Conservation (phyloP, 2,888 invertebrate genomes). For the Phyllotreta cruciferae region DNA sequence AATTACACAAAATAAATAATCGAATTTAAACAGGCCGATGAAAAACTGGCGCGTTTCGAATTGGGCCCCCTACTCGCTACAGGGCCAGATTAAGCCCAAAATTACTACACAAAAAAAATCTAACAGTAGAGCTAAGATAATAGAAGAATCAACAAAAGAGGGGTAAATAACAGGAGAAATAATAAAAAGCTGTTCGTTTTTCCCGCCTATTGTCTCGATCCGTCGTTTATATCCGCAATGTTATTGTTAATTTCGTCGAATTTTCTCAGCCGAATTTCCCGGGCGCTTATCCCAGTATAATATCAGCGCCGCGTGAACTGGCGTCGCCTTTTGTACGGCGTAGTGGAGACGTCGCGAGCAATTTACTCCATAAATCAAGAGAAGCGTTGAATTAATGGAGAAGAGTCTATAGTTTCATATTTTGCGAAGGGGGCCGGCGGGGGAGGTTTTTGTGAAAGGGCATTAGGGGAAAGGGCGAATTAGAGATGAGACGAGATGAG, state of each 20-base stretch:
- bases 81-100: neutral
- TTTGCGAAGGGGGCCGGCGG: constrained; percentile 1
- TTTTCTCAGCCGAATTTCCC: too few species aligned
- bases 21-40: neutral
- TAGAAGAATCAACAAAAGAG: too few species aligned
- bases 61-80: too few species aligned
- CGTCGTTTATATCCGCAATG: too few species aligned
- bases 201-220: too few species aligned
- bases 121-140: too few species aligned
- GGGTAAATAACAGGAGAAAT: too few species aligned
- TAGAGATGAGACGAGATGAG: neutral
- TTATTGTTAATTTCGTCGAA: too few species aligned
- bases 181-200: too few species aligned
- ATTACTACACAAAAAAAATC: too few species aligned
- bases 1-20: constrained; percentile 3
- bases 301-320: neutral
- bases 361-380: constrained; percentile 25
- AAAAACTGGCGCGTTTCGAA: neutral
- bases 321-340: constrained; percentile 10
- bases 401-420: constrained; percentile 21
- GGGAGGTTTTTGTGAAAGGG: constrained; percentile 6
- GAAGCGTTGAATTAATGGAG: constrained; percentile 14
- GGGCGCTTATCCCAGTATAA: neutral
- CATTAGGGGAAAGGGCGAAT: constrained; percentile 6
- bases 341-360: constrained; percentile 13